Evolutionary conservation across 2,113 vertebrate species (phyloP).

Genomic region (Typhlomys cinereus): DNA sequence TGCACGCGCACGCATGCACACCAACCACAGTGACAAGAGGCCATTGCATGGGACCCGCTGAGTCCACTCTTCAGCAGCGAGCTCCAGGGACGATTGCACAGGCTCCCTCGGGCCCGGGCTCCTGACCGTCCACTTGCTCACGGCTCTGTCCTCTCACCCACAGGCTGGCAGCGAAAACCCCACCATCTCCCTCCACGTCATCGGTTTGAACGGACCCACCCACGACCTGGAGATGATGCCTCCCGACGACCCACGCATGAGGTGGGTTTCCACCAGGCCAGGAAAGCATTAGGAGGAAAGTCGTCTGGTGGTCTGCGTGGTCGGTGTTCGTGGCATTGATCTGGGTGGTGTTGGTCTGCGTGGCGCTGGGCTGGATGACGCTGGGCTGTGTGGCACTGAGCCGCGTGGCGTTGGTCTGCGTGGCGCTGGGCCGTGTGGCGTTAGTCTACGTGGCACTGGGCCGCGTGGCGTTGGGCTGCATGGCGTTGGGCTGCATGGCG

Average conservation of each 20-base stretch:
- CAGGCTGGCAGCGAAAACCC: slow-evolving; percentile 97
- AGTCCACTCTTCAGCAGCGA: accelerated
- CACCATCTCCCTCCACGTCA: slow-evolving; percentile 93
- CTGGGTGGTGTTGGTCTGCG: too few relatives aligned
- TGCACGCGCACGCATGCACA: background rate
- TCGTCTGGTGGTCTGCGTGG: too few relatives aligned
- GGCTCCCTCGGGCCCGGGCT: too few relatives aligned
- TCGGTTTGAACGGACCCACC: slow-evolving; percentile 95
- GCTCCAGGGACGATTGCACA: accelerated
- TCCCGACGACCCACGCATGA: slow-evolving; percentile 94
- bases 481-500: too few relatives aligned
- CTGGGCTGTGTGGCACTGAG: too few relatives aligned
- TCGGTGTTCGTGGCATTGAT: too few relatives aligned
- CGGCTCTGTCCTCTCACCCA: background rate
- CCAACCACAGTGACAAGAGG: background rate
- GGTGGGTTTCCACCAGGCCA: slow-evolving; percentile 82
- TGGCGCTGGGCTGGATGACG: too few relatives aligned
- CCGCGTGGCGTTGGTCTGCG: too few relatives aligned
- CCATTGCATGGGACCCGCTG: accelerated
- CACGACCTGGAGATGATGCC: slow-evolving; percentile 96
- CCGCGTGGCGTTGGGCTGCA: too few relatives aligned
- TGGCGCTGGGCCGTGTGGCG: too few relatives aligned
- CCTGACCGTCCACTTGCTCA: accelerated
- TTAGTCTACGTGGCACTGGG: too few relatives aligned
- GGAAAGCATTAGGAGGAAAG: accelerated